These are phyloP conservation scores for Taurulus bubalis DNA, from an alignment of 2,113 vertebrate species.

Conservation along the genomic window DNA sequence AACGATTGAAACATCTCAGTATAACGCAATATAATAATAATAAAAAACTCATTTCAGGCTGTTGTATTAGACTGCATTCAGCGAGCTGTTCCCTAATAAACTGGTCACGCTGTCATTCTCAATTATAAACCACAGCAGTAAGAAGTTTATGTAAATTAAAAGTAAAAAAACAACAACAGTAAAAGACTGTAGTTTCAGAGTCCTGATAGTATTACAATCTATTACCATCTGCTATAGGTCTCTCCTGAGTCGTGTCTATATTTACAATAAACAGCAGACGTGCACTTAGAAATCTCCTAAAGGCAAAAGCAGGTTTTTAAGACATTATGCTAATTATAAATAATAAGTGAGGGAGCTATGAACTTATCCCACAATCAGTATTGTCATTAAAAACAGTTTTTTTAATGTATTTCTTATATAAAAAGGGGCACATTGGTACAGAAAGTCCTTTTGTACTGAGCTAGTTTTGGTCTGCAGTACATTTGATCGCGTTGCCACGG, in stretches of 20 bases:
- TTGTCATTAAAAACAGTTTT: not conserved
- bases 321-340: not conserved
- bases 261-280: not conserved
- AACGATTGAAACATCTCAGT: too few species aligned
- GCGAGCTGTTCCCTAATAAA: not conserved
- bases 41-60: too few species aligned
- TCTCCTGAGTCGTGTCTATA: not conserved
- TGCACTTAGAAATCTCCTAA: not conserved
- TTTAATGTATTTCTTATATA: not conserved
- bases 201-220: not conserved
- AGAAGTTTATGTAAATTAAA: not conserved
- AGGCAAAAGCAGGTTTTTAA: not conserved
- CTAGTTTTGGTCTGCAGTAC: conserved; percentile 21
- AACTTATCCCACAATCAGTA: not conserved
- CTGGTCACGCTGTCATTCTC: not conserved
- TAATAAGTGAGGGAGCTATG: not conserved
- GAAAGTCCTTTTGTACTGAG: not conserved
- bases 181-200: not conserved
- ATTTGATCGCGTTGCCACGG: conserved; percentile 50
- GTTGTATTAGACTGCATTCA: not conserved
- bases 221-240: not conserved
- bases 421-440: not conserved
- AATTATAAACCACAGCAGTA: not conserved
- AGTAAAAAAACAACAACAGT: not conserved
- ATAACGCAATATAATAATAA: too few species aligned